Conservation (phyloP, 2,113 vertebrate genomes). For the Oryzias woworae region DNA sequence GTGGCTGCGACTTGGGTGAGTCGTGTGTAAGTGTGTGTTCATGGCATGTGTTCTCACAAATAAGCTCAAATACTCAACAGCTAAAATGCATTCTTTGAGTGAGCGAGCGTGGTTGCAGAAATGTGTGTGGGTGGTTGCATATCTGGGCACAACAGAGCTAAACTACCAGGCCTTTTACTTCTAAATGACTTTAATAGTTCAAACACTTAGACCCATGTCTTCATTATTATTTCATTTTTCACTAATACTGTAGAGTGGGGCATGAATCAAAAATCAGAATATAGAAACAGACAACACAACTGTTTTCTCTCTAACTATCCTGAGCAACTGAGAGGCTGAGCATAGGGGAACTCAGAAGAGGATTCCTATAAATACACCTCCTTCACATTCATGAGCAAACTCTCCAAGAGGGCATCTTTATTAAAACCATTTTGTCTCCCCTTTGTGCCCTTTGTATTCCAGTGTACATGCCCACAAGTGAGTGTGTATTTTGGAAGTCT, state of each 20-base stretch:
- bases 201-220: slow-evolving; percentile 44
- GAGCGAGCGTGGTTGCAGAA: slow-evolving; percentile 16
- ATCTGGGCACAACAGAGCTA: slow-evolving; percentile 17
- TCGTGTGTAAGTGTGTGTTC: neutral
- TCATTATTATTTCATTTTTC: slow-evolving; percentile 68
- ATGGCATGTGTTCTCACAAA: slow-evolving; percentile 14
- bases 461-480: slow-evolving; percentile 4
- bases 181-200: slow-evolving; percentile 42
- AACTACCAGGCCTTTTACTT: slow-evolving; percentile 35
- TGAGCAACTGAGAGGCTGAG: slow-evolving; percentile 54
- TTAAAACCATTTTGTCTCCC: slow-evolving; percentile 77
- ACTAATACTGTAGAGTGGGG: slow-evolving; percentile 36
- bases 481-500: slow-evolving; percentile 2
- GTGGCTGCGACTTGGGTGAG: neutral
- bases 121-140: slow-evolving; percentile 1
- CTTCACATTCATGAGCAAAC: slow-evolving; percentile 66
- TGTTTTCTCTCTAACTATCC: slow-evolving; percentile 30
- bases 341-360: slow-evolving; percentile 61
- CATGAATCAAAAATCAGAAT: slow-evolving; percentile 54
- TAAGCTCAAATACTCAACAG: neutral
- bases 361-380: slow-evolving; percentile 76
- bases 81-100: neutral
- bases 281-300: slow-evolving; percentile 46
- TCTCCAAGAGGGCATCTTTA: slow-evolving; percentile 72
- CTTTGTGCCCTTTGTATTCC: slow-evolving; percentile 47